Percentiles rank a stretch among this genome's conserved stretches.
These are phyloP conservation scores for Lamprologus callipterus DNA, from an alignment of 2,113 vertebrate genomes.

Conservation along the genomic window DNA sequence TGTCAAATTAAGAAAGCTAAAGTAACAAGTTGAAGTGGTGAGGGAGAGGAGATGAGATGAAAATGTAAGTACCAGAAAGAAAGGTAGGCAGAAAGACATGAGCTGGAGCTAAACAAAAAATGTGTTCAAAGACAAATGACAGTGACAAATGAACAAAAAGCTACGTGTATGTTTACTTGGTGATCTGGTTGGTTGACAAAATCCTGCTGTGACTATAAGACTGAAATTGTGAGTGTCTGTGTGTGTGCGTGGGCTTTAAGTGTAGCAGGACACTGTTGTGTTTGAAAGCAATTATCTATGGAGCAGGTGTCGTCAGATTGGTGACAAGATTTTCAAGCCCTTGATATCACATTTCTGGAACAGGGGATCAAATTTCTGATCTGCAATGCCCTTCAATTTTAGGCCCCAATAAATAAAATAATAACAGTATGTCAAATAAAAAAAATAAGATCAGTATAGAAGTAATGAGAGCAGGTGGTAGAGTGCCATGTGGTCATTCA, in stretches of 20 bases:
- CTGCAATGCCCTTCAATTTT: slow-evolving; percentile 8
- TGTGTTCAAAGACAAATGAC: background rate
- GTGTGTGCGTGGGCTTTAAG: background rate
- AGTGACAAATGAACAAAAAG: background rate
- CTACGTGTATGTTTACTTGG: background rate
- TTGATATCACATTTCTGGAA: background rate
- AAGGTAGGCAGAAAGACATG: background rate
- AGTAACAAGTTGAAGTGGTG: background rate
- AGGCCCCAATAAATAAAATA: slow-evolving; percentile 4
- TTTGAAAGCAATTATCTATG: slow-evolving; percentile 40
- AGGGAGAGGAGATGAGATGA: background rate
- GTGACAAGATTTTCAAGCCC: slow-evolving; percentile 4
- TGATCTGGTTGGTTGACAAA: background rate
- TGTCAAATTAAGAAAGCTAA: background rate
- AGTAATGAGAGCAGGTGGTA: background rate
- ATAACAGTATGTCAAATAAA: background rate
- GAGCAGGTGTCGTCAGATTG: slow-evolving; percentile 29
- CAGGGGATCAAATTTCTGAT: slow-evolving; percentile 15
- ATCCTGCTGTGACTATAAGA: background rate
- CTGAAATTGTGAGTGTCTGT: background rate
- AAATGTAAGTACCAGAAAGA: background rate
- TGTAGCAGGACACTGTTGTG: background rate
- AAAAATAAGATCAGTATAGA: background rate
- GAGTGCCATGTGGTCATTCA: background rate
- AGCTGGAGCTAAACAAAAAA: background rate